These are phyloP conservation scores for Serripes groenlandicus DNA, from an alignment of 2,888 invertebrate species.

Conservation along the genomic window DNA sequence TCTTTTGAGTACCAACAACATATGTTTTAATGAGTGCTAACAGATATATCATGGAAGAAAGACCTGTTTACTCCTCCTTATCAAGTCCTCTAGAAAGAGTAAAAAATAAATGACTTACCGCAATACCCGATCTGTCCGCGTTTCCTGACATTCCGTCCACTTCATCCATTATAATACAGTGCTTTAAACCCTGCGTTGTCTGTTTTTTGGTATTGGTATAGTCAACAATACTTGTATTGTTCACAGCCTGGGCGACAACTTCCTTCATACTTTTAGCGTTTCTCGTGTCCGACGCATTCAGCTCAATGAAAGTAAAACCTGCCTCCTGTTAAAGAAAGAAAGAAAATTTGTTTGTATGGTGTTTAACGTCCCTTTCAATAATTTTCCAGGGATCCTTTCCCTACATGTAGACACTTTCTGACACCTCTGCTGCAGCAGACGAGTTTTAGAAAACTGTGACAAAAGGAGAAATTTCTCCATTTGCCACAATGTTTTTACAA, in stretches of 20 bases:
- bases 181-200: slow-evolving; percentile 88
- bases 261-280: slow-evolving; percentile 95
- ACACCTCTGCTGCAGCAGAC: too few species aligned
- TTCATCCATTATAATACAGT: slow-evolving; percentile 99
- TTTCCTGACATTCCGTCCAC: slow-evolving; percentile 99
- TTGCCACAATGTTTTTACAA: too few species aligned
- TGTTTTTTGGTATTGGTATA: slow-evolving; percentile 67
- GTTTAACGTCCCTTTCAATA: too few species aligned
- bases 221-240: slow-evolving; percentile 88
- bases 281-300: slow-evolving; percentile 99
- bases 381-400: too few species aligned
- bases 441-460: too few species aligned
- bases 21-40: too few species aligned
- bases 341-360: neutral
- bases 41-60: too few species aligned
- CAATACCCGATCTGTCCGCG: slow-evolving; percentile 98
- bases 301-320: slow-evolving; percentile 95
- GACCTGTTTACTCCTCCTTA: too few species aligned
- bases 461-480: too few species aligned
- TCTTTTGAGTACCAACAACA: too few species aligned
- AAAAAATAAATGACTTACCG: slow-evolving; percentile 70
- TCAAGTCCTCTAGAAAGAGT: neutral
- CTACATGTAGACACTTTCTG: too few species aligned
- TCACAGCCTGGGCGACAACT: slow-evolving; percentile 93
- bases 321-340: slow-evolving; percentile 88